These are phyloP conservation scores for Orchestia grillus DNA, from an alignment of 1,140 invertebrate genomes.

Conservation along the genomic window DNA sequence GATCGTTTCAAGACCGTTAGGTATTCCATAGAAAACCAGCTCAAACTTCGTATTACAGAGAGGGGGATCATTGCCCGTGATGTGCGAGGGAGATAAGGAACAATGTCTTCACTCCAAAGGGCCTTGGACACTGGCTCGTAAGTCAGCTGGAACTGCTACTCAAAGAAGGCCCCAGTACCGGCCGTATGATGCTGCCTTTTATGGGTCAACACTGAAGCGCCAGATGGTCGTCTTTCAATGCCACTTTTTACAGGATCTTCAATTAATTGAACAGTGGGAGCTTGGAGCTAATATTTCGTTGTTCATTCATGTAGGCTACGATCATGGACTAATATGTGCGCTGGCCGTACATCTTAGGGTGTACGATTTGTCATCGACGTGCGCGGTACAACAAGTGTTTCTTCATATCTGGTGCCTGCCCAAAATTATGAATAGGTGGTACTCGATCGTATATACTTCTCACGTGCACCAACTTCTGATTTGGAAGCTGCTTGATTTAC, in stretches of 20 bases:
- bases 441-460: neutral
- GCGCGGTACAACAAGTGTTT: neutral
- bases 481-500: neutral
- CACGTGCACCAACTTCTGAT: neutral
- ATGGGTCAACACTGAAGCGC: neutral
- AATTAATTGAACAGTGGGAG: neutral
- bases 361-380: neutral
- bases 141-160: neutral
- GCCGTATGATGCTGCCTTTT: constrained; percentile 8
- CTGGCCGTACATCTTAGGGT: neutral
- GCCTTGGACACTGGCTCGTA: neutral
- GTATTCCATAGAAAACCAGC: neutral
- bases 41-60: neutral
- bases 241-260: constrained; percentile 32
- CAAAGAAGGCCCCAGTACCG: neutral
- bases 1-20: neutral
- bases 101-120: neutral
- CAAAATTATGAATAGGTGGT: neutral
- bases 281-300: neutral
- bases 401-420: neutral
- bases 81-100: neutral
- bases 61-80: neutral
- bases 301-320: constrained; percentile 4
- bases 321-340: neutral
- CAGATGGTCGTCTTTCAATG: constrained; percentile 27